phyloP scores from a whole-genome alignment of 2,113 vertebrate species.

The zebrafish (Danio rerio) region DNA sequence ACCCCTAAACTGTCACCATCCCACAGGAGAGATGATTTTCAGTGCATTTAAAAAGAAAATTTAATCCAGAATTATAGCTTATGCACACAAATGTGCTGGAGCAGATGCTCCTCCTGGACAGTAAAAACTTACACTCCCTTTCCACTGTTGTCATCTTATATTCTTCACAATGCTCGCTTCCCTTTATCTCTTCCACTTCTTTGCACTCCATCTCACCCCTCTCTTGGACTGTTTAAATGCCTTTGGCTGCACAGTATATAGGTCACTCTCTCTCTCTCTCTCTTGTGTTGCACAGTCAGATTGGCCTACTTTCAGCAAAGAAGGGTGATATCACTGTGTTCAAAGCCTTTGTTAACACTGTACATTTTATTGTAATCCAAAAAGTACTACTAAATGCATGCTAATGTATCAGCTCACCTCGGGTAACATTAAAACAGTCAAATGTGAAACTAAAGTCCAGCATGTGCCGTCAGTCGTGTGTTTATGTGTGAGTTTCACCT shows the following conservation, averaged over 20 bases:
- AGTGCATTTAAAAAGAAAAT: too few species aligned
- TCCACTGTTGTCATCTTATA: not conserved
- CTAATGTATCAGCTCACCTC: not conserved
- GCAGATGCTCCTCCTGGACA: not conserved
- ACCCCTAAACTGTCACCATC: too few species aligned
- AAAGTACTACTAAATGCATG: not conserved
- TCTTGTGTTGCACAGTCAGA: not conserved
- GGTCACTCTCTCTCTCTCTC: conserved; percentile 43
- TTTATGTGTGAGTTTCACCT: conserved; percentile 77
- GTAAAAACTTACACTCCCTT: not conserved
- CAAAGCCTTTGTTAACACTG: conserved; percentile 10
- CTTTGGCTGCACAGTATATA: conserved; percentile 51
- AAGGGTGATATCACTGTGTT: conserved; percentile 37
- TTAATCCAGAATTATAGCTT: too few species aligned
- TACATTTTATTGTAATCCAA: not conserved
- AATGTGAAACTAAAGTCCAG: not conserved
- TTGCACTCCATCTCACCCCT: conserved; percentile 6
- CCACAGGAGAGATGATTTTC: too few species aligned
- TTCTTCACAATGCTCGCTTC: not conserved
- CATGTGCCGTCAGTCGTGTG: conserved; percentile 1
- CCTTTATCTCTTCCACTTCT: not conserved
- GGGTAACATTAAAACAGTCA: not conserved
- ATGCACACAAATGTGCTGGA: not conserved
- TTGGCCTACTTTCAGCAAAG: conserved; percentile 44
- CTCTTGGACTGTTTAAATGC: conserved; percentile 42